Evolutionary conservation across 2,888 invertebrate genomes (phyloP).

Genomic region (Drosophila cognata): DNA sequence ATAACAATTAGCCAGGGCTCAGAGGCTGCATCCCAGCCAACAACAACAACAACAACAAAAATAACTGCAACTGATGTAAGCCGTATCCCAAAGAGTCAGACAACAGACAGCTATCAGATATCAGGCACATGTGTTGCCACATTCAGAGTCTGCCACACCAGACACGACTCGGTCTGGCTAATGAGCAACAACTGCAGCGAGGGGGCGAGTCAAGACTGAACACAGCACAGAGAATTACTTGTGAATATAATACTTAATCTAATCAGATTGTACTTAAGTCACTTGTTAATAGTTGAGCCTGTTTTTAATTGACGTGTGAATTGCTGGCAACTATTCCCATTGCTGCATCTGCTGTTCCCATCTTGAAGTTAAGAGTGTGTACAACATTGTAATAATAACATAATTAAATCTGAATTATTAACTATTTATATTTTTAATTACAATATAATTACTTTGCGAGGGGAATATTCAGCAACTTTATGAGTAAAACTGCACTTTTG

Average conservation of each 20-base stretch:
- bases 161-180: slow-evolving; percentile 40
- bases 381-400: neutral
- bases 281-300: too few relatives aligned
- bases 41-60: neutral
- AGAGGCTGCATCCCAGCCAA: slow-evolving; percentile 35
- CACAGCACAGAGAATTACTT: neutral
- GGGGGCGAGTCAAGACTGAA: neutral
- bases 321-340: neutral
- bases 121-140: slow-evolving; percentile 74
- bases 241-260: neutral
- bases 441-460: neutral
- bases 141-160: slow-evolving; percentile 23
- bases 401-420: neutral
- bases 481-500: neutral
- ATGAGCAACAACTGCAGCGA: slow-evolving; percentile 28
- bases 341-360: too few relatives aligned
- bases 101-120: slow-evolving; percentile 69
- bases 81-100: slow-evolving; percentile 49
- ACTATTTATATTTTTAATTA: neutral
- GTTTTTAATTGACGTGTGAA: neutral
- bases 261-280: neutral
- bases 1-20: slow-evolving; percentile 75
- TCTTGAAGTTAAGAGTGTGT: too few relatives aligned
- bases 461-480: neutral
- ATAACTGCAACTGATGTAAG: slow-evolving; percentile 26